A percentile compares a stretch with the other conserved stretches of the same genome.
Evolutionary conservation across 1,140 invertebrate species (phyloP).

Genomic region (Aradophagus sp.): DNA sequence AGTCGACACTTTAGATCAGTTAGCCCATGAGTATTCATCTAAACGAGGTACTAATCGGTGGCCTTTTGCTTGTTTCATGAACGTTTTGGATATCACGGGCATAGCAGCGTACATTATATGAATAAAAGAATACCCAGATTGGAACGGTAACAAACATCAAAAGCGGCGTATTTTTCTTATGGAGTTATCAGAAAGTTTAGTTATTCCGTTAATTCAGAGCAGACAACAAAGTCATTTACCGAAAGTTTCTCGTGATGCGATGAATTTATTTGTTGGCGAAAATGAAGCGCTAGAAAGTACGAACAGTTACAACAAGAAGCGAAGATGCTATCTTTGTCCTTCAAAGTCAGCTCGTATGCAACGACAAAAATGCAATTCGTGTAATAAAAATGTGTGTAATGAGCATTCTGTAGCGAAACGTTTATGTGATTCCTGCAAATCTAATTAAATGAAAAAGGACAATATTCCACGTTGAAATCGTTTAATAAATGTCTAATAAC

Average conservation of each 20-base stretch:
- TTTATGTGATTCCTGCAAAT: neutral
- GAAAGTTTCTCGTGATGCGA: conserved; percentile 2
- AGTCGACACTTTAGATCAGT: conserved; percentile 61
- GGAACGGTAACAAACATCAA: conserved; percentile 14
- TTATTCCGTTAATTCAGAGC: conserved; percentile 14
- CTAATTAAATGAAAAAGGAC: conserved; percentile 5
- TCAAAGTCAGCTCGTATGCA: conserved; percentile 6
- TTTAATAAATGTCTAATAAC: no score
- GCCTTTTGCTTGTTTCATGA: conserved; percentile 33
- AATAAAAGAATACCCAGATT: conserved; percentile 25
- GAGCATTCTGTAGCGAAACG: conserved; percentile 4
- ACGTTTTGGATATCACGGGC: conserved; percentile 17
- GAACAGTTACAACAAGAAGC: conserved; percentile 15
- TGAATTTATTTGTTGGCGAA: conserved; percentile 6
- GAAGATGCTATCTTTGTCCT: conserved; percentile 19
- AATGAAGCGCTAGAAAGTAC: conserved; percentile 9
- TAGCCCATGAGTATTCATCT: conserved; percentile 16
- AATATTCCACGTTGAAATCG: no score
- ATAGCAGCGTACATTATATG: conserved; percentile 19
- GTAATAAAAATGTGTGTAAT: conserved; percentile 27
- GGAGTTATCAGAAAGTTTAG: conserved; percentile 14
- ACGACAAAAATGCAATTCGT: conserved; percentile 18
- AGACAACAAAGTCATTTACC: neutral
- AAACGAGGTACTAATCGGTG: conserved; percentile 35
- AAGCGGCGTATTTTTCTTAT: conserved; percentile 14